Conservation (phyloP, 2,797 vertebrate genomes). For the Paramormyrops hopkinsi region DNA sequence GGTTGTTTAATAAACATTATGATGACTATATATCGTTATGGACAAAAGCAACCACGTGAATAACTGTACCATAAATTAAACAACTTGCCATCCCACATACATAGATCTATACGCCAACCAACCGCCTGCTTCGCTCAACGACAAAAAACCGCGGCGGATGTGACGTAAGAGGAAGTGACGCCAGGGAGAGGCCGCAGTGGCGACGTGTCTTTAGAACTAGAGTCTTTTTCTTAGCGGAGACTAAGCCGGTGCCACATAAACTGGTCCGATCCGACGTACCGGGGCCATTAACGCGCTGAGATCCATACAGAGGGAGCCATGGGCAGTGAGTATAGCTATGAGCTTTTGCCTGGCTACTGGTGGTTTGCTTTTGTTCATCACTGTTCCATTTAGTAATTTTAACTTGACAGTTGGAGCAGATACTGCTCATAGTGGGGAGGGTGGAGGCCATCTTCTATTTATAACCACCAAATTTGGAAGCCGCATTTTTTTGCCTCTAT, state of each 20-base stretch:
- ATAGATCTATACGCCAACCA: not conserved
- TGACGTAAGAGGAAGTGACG: slow-evolving; percentile 13
- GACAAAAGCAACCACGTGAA: not conserved
- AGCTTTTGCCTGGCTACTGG: not conserved
- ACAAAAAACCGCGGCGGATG: not conserved
- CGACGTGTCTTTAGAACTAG: slow-evolving; percentile 63
- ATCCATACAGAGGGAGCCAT: slow-evolving; percentile 50
- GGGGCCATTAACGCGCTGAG: slow-evolving; percentile 38
- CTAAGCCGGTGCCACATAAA: slow-evolving; percentile 59
- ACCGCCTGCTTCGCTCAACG: not conserved
- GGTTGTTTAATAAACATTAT: not conserved
- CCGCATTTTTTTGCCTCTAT: not conserved
- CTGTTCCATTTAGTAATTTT: not conserved
- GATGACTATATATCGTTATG: not conserved
- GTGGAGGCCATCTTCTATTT: slow-evolving; percentile 24
- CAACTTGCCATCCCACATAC: not conserved
- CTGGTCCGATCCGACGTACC: slow-evolving; percentile 41
- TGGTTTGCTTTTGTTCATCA: not conserved
- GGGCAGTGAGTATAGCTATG: slow-evolving; percentile 59
- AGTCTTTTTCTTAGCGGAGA: slow-evolving; percentile 51
- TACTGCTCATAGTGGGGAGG: not conserved
- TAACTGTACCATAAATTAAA: not conserved
- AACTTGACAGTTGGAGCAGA: not conserved
- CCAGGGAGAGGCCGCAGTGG: slow-evolving; percentile 47
- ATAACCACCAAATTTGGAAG: not conserved